A percentile compares a stretch with the other conserved stretches of the same genome.
phyloP scores from a whole-genome alignment of 2,113 vertebrate genomes.

The Cariama cristata region DNA sequence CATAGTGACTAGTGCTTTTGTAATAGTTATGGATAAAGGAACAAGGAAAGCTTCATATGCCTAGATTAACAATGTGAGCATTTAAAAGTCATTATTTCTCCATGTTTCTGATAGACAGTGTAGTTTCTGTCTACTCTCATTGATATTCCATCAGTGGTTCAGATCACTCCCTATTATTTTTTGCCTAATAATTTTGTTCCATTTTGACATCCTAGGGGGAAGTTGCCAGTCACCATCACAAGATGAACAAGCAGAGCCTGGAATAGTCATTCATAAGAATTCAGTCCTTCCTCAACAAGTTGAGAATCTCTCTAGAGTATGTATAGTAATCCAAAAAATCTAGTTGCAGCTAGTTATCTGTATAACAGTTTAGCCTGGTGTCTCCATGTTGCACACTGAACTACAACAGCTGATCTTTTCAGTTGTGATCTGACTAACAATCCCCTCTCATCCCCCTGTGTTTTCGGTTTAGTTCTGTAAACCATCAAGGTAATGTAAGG shows the following conservation, averaged over 20 bases:
- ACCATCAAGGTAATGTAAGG: background rate
- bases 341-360: background rate
- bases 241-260: slow-evolving; percentile 17
- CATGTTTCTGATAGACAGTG: background rate
- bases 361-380: background rate
- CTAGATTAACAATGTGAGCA: background rate
- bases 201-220: slow-evolving; percentile 56
- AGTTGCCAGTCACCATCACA: background rate
- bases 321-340: background rate
- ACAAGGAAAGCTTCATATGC: background rate
- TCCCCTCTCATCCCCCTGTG: too few species aligned
- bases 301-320: slow-evolving; percentile 48
- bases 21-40: background rate
- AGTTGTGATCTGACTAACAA: background rate
- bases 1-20: background rate
- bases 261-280: background rate
- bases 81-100: background rate
- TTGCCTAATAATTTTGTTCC: background rate
- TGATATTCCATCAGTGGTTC: background rate
- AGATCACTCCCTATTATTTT: background rate
- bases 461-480: background rate
- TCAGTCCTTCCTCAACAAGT: background rate
- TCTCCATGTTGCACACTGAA: background rate
- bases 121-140: background rate
- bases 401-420: background rate